Conservation (phyloP, 2,888 invertebrate species). For the Cheilosia scutellata region DNA sequence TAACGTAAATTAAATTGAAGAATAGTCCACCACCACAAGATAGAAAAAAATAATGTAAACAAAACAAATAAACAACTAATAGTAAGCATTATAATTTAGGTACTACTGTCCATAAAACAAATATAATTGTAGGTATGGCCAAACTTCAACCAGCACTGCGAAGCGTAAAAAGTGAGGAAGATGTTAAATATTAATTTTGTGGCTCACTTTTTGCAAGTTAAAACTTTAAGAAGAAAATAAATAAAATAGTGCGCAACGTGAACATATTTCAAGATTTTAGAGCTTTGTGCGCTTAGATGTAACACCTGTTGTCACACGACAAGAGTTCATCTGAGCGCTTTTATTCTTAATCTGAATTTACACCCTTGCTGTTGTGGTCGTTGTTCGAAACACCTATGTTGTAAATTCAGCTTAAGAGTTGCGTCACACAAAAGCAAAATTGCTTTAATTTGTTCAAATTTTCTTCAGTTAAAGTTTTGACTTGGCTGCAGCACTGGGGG, state of each 20-base stretch:
- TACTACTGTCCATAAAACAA: not conserved
- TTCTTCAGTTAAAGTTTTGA: slow-evolving; percentile 87
- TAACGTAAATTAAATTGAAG: slow-evolving; percentile 26
- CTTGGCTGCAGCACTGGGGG: slow-evolving; percentile 89
- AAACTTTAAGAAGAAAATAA: slow-evolving; percentile 39
- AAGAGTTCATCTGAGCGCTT: not conserved
- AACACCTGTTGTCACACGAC: too few species aligned
- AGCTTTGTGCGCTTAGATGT: not conserved
- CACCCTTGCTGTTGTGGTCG: not conserved
- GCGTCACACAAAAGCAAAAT: slow-evolving; percentile 10
- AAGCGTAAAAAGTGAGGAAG: slow-evolving; percentile 30
- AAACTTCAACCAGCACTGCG: slow-evolving; percentile 60
- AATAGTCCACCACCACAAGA: slow-evolving; percentile 47
- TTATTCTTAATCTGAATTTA: not conserved
- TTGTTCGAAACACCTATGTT: not conserved
- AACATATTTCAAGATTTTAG: not conserved
- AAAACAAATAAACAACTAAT: slow-evolving; percentile 14
- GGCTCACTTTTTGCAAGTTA: slow-evolving; percentile 57
- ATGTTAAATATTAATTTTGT: slow-evolving; percentile 4
- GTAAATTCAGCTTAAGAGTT: not conserved
- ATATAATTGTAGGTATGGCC: not conserved
- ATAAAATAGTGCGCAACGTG: slow-evolving; percentile 16
- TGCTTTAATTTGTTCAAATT: slow-evolving; percentile 13
- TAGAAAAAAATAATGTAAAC: slow-evolving; percentile 27
- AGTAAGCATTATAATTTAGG: not conserved